Evolutionary conservation across 2,797 vertebrate species (phyloP).

Genomic region (Gallirallus australis): DNA sequence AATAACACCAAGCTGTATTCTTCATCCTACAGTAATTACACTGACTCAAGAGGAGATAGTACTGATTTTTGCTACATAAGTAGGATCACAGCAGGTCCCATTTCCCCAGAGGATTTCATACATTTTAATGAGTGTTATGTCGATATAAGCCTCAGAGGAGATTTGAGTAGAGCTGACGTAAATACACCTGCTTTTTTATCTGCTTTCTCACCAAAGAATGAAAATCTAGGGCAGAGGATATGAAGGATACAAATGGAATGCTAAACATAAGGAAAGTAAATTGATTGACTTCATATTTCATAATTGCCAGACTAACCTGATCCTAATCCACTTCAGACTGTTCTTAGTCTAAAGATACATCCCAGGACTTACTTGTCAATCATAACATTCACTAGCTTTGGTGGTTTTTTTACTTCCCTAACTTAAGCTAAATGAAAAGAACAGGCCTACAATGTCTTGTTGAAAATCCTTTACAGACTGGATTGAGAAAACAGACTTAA

Average conservation of each 20-base stretch:
- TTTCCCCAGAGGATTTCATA: neutral
- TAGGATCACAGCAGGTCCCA: neutral
- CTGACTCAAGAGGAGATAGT: neutral
- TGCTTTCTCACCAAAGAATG: constrained; percentile 9
- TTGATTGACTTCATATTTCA: constrained; percentile 12
- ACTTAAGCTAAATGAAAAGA: constrained; percentile 38
- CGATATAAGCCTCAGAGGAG: neutral
- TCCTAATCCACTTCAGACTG: constrained; percentile 13
- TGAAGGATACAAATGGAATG: constrained; percentile 43
- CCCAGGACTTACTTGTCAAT: constrained; percentile 13
- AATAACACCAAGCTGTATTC: neutral
- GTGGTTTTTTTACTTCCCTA: neutral
- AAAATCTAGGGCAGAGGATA: constrained; percentile 42
- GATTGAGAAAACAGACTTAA: constrained; percentile 24
- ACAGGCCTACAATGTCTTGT: neutral
- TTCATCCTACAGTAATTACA: neutral
- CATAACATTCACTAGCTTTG: neutral
- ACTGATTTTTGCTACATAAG: neutral
- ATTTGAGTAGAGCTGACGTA: neutral
- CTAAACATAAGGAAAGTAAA: constrained; percentile 47
- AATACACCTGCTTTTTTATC: constrained; percentile 24
- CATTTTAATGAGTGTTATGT: constrained; percentile 3
- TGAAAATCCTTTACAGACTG: neutral
- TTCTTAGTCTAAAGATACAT: neutral
- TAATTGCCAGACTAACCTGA: neutral